Evolutionary conservation across 2,797 vertebrate species (phyloP).

Genomic region (Liparis tanakae): DNA sequence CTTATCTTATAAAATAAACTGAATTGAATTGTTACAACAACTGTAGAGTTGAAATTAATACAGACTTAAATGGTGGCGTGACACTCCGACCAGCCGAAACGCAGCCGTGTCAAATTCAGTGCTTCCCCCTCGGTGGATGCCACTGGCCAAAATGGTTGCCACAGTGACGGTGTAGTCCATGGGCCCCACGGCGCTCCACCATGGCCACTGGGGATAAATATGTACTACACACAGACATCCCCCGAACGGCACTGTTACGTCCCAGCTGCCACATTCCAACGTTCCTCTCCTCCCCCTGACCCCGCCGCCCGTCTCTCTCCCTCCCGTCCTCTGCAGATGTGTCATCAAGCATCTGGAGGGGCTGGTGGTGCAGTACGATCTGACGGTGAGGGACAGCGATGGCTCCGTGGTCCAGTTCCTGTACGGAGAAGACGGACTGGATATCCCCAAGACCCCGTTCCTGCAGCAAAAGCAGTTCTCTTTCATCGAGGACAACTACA

Average conservation of each 20-base stretch:
- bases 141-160: constrained; percentile 68
- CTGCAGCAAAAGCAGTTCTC: constrained; percentile 91
- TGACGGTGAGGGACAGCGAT: constrained; percentile 95
- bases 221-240: constrained; percentile 49
- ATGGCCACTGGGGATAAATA: constrained; percentile 53
- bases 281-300: neutral
- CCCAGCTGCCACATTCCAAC: neutral
- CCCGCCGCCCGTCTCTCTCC: no score
- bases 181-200: constrained; percentile 27
- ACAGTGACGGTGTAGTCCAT: constrained; percentile 63
- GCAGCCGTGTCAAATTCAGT: constrained; percentile 72
- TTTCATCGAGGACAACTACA: constrained; percentile 93
- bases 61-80: no score
- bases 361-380: constrained; percentile 95
- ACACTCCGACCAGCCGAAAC: no score
- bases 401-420: constrained; percentile 97
- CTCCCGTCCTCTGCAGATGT: constrained; percentile 80
- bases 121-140: constrained; percentile 50
- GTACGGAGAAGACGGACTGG: constrained; percentile 96
- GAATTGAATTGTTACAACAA: no score
- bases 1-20: no score
- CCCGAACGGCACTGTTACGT: neutral
- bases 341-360: constrained; percentile 97
- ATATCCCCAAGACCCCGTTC: constrained; percentile 95
- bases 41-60: no score